Evolutionary conservation across 1,140 invertebrate species (phyloP).

Genomic region (Drosophila miranda): DNA sequence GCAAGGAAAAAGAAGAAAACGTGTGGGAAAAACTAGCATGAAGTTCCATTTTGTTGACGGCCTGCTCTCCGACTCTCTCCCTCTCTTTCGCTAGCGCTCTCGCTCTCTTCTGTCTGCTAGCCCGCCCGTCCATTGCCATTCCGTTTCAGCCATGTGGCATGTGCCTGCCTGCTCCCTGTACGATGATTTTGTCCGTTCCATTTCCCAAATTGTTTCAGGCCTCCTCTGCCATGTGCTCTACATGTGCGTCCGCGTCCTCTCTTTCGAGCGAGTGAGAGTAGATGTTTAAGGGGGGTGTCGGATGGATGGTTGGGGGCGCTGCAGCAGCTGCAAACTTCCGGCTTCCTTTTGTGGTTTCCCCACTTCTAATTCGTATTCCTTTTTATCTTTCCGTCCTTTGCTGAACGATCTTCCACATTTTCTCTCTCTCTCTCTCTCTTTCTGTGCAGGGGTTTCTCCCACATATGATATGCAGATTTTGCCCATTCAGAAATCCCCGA

Average conservation of each 20-base stretch:
- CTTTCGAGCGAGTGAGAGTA: too few species aligned
- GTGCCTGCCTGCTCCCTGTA: slow-evolving; percentile 1
- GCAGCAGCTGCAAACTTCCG: slow-evolving; percentile 64
- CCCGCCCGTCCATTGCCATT: slow-evolving; percentile 8
- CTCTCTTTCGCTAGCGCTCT: background rate
- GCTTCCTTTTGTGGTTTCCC: slow-evolving; percentile 37
- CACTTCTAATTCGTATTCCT: slow-evolving; percentile 15
- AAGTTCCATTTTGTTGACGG: background rate
- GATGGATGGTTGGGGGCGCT: too few species aligned
- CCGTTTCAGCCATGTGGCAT: slow-evolving; percentile 15
- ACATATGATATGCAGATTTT: slow-evolving; percentile 48
- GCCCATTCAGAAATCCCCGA: slow-evolving; percentile 26
- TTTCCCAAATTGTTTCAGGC: slow-evolving; percentile 24
- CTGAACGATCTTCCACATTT: slow-evolving; percentile 26
- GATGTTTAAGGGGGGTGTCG: background rate
- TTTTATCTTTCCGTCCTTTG: slow-evolving; percentile 19
- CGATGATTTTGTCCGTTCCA: slow-evolving; percentile 26
- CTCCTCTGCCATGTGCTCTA: slow-evolving; percentile 60
- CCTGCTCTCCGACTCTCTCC: background rate
- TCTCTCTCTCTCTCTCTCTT: slow-evolving; percentile 12
- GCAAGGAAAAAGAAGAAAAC: too few species aligned
- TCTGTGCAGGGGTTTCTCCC: slow-evolving; percentile 22
- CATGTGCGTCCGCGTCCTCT: slow-evolving; percentile 54
- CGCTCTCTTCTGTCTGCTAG: slow-evolving; percentile 6
- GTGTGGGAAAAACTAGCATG: too few species aligned